Base-by-base conservation (phyloP, 2,797 vertebrate species). In the Argyrosomus regius region DNA sequence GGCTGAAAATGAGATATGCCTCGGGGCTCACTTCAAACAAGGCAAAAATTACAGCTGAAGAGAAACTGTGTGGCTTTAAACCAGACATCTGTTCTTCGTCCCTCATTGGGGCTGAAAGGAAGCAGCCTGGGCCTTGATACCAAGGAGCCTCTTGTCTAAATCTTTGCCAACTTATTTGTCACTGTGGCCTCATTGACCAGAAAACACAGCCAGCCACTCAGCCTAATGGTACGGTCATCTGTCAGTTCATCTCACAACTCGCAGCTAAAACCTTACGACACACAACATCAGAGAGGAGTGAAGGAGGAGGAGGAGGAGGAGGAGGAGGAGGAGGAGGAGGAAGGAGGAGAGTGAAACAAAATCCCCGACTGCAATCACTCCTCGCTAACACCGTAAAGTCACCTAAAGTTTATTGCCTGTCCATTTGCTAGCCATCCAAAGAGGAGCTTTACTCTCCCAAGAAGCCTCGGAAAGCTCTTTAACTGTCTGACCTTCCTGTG, bases 41-140 rank as follows among this genome's bases (percentile, higher is more conserved):
- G 87, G 80, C 89, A 48, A 85, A 87, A 90, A 91, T 87, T 90
- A 83, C 88, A 73, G 91, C 87, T 77, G 43, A 43, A 80, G 88
- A 88, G 72, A 82, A 86, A 87, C 61, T 75, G 59, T 18, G 84
- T 63, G 58, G 82, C 87, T 89, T 87, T 76, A 86, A 83, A 93
- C 67, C 88, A 87, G 91, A 93, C 93, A 92, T 93, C 88, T 92
- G 92, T 88, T 92, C 87, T 75, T 46, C 28, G 77, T 72, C 84
- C 82, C 83, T 91, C 82, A 54, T n/a, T 56, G 88, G 78, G 81
- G 84, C 80, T 72, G 71, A 80, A 87, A 67, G 75, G 80, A 88
- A 82, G 85, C 71, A 56, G 85, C 65, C 52, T 0, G 50, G 66
- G 82, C 73, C 67, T 70, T 53, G 17, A 43, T 89, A 85, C 91